Percentiles rank a stretch among this genome's conserved stretches.
Conservation (phyloP, 1,140 invertebrate genomes). For the Protaetia brevitarsis region DNA sequence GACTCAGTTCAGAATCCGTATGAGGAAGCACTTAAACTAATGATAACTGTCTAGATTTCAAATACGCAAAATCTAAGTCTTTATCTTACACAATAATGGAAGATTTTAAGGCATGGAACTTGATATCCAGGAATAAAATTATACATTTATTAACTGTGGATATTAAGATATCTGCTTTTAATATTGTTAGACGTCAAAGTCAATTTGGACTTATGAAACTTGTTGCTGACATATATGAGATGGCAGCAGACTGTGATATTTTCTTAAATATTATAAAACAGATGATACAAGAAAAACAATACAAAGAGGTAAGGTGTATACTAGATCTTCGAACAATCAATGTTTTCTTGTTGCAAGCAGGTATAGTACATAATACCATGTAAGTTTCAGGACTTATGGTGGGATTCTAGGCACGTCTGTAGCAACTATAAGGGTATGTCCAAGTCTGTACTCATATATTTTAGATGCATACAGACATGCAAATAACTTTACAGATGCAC, state of each 20-base stretch:
- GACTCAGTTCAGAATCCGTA: constrained; percentile 55
- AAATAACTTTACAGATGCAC: too few species aligned
- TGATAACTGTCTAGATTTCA: constrained; percentile 58
- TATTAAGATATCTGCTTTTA: constrained; percentile 60
- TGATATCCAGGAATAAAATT: constrained; percentile 40
- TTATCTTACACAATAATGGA: constrained; percentile 59
- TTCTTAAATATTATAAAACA: constrained; percentile 55
- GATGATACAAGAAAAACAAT: constrained; percentile 54
- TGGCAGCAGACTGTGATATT: constrained; percentile 52
- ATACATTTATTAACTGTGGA: constrained; percentile 51
- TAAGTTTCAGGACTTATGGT: too few species aligned
- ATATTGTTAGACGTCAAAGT: constrained; percentile 56
- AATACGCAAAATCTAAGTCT: constrained; percentile 56
- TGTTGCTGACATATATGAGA: constrained; percentile 54
- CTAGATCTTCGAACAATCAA: too few species aligned
- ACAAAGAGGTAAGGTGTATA: constrained; percentile 60
- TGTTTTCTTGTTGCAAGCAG: too few species aligned
- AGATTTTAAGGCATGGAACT: constrained; percentile 55
- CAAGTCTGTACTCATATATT: too few species aligned
- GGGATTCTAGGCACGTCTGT: too few species aligned
- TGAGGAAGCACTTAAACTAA: constrained; percentile 53
- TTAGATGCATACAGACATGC: too few species aligned
- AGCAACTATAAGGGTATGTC: too few species aligned
- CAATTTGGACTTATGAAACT: constrained; percentile 54
- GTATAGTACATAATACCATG: too few species aligned